Percentiles rank a stretch among this genome's conserved stretches.
Conservation (phyloP, 2,113 vertebrate species). For the Nothoprocta perdicaria region DNA sequence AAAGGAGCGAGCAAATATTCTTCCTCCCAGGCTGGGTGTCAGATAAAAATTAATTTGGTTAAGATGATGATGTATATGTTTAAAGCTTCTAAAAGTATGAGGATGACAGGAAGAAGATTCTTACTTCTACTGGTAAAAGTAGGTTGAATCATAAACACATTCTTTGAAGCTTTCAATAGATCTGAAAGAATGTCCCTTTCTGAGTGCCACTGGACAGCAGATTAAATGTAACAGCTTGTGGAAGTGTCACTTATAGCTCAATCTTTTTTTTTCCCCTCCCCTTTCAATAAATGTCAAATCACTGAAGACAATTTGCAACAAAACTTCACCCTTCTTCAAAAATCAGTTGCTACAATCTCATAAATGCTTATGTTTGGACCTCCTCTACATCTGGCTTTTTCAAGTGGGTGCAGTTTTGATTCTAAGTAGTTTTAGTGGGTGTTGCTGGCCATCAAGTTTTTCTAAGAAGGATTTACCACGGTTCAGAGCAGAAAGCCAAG, state of each 20-base stretch:
- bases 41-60: not conserved
- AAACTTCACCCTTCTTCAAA: not conserved
- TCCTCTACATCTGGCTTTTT: not conserved
- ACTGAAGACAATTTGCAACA: not conserved
- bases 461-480: not conserved
- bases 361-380: not conserved
- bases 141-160: not conserved
- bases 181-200: not conserved
- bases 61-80: not conserved
- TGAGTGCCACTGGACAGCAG: not conserved
- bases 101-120: not conserved
- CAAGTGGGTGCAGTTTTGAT: not conserved
- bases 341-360: not conserved
- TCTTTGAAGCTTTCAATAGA: not conserved
- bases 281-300: not conserved
- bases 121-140: not conserved
- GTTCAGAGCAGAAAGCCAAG: not conserved
- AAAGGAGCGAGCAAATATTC: not conserved
- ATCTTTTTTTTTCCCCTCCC: no score
- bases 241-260: not conserved
- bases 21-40: not conserved
- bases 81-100: not conserved
- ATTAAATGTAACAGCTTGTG: not conserved
- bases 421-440: not conserved
- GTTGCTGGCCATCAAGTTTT: not conserved